A percentile compares a stretch with the other conserved stretches of the same genome.
Evolutionary conservation across 2,888 invertebrate species (phyloP).

Genomic region (Orthonychiurus folsomi): DNA sequence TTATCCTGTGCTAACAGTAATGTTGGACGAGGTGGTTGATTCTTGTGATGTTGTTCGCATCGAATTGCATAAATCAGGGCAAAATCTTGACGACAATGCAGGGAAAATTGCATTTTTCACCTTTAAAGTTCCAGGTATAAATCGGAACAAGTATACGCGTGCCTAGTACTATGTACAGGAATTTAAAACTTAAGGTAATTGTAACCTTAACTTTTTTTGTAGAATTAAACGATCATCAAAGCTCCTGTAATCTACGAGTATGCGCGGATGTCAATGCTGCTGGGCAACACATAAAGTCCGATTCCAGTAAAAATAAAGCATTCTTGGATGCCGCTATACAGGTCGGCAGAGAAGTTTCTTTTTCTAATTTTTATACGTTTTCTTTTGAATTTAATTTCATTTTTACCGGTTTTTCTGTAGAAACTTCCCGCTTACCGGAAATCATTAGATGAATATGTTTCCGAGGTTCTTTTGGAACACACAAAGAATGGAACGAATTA

Average conservation of each 20-base stretch:
- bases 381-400: neutral
- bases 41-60: no score
- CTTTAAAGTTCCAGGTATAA: neutral
- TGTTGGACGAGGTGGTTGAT: no score
- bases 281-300: conserved; percentile 16
- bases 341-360: no score
- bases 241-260: no score
- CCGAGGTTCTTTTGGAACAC: conserved; percentile 27
- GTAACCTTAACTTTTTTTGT: no score
- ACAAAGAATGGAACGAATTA: conserved; percentile 30
- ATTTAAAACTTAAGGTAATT: no score
- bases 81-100: no score
- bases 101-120: neutral
- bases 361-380: neutral
- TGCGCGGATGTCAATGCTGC: no score
- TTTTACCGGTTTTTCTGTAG: conserved; percentile 16
- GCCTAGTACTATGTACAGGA: no score
- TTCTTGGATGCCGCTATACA: neutral
- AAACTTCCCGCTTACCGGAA: conserved; percentile 32
- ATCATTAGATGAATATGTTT: conserved; percentile 31
- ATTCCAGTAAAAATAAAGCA: conserved; percentile 31
- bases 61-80: neutral
- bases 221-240: no score
- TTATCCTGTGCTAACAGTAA: neutral
- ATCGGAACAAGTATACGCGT: no score